Conservation (phyloP, 1,140 invertebrate genomes). For the Limonius californicus region DNA sequence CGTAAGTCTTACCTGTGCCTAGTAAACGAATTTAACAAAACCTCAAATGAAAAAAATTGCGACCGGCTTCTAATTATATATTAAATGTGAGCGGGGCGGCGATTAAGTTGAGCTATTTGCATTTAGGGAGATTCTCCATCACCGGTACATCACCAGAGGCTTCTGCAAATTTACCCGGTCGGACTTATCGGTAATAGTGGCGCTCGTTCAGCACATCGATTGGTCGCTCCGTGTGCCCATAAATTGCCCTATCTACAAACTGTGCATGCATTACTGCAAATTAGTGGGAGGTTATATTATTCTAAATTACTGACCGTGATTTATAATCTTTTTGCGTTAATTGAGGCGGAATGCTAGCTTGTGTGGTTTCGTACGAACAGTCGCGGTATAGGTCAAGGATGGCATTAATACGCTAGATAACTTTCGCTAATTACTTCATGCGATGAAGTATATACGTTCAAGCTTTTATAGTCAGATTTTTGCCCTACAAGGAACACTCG, state of each 20-base stretch:
- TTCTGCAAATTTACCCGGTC: conserved; percentile 20
- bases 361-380: background rate
- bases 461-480: too few relatives aligned
- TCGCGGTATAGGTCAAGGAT: background rate
- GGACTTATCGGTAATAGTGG: conserved; percentile 19
- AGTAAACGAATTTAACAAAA: too few relatives aligned
- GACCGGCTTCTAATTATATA: too few relatives aligned
- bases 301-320: conserved; percentile 17
- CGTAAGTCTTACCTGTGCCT: too few relatives aligned
- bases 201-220: conserved; percentile 18
- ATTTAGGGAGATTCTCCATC: conserved; percentile 19
- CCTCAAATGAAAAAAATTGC: too few relatives aligned
- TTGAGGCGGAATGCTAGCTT: conserved; percentile 5
- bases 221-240: conserved; percentile 14
- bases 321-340: conserved; percentile 20
- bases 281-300: conserved; percentile 21
- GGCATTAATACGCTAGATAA: too few relatives aligned
- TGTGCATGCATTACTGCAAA: conserved; percentile 19
- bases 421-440: too few relatives aligned
- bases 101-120: conserved; percentile 17
- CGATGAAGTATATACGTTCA: too few relatives aligned
- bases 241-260: conserved; percentile 19
- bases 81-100: background rate
- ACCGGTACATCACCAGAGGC: conserved; percentile 13
- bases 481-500: too few relatives aligned